phyloP scores from a whole-genome alignment of 2,797 vertebrate genomes.

The Taeniopygia guttata region DNA sequence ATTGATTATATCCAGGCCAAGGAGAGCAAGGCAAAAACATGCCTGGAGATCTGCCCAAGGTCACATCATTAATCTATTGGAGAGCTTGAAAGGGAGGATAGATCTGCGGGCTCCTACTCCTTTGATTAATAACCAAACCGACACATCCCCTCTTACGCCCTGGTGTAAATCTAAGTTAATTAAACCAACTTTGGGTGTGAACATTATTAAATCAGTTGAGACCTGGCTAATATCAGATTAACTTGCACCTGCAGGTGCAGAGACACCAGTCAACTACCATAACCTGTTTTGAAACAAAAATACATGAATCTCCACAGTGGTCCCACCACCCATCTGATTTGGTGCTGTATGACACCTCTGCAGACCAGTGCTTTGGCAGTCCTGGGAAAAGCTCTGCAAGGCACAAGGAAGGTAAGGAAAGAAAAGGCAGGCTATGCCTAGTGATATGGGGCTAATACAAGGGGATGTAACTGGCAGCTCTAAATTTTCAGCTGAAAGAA shows the following conservation, averaged over 20 bases:
- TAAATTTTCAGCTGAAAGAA: constrained; percentile 13
- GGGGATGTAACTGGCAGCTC: background rate
- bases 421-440: background rate
- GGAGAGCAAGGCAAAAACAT: constrained; percentile 12
- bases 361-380: background rate
- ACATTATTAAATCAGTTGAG: constrained; percentile 39
- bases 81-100: constrained; percentile 12
- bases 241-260: background rate
- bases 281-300: constrained; percentile 25
- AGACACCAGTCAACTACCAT: background rate
- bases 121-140: constrained; percentile 13
- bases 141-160: background rate
- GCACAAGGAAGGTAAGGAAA: background rate
- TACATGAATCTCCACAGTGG: background rate
- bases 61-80: constrained; percentile 30
- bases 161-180: constrained; percentile 54
- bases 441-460: background rate
- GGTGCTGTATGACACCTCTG: background rate
- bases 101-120: background rate
- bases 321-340: background rate
- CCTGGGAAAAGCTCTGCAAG: background rate
- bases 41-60: constrained; percentile 26
- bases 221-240: constrained; percentile 25
- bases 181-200: constrained; percentile 30
- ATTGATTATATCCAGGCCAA: constrained; percentile 40